Evolutionary conservation across 23 tunicate species (phyloP).

Genomic region (Botrylloides violaceus): DNA sequence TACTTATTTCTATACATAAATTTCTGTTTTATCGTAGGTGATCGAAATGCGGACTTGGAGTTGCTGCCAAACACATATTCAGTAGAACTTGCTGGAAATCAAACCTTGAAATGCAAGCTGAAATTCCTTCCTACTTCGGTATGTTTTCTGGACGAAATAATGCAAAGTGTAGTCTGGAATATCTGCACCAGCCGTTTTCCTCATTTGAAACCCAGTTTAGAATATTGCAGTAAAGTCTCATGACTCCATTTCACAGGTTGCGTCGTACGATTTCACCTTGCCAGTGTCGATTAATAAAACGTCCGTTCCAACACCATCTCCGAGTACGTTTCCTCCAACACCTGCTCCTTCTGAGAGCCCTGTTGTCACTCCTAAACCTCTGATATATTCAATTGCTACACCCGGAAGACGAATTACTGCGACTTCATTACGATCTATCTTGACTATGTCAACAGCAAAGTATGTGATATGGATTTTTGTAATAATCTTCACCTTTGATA

Average conservation of each 20-base stretch:
- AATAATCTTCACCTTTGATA: neutral
- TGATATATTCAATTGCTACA: constrained; percentile 45
- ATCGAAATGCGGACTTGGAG: constrained; percentile 22
- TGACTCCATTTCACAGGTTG: constrained; percentile 36
- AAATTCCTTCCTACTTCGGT: constrained; percentile 71
- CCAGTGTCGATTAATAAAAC: constrained; percentile 89
- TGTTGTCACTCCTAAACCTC: constrained; percentile 55
- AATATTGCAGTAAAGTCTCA: neutral
- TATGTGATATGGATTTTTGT: neutral
- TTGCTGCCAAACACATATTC: constrained; percentile 38
- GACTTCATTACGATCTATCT: constrained; percentile 59
- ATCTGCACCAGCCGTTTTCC: neutral
- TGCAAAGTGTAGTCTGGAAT: neutral
- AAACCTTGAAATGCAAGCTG: constrained; percentile 44
- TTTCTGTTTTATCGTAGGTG: constrained; percentile 10
- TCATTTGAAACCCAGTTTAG: neutral
- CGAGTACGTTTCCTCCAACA: constrained; percentile 78
- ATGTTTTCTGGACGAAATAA: constrained; percentile 7
- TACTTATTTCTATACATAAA: no score
- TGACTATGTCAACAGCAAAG: constrained; percentile 48
- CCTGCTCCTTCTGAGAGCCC: constrained; percentile 85
- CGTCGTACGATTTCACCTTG: constrained; percentile 77
- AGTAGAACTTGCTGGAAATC: constrained; percentile 61
- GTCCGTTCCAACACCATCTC: constrained; percentile 80
- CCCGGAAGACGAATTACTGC: constrained; percentile 81